Evolutionary conservation across 1,140 invertebrate genomes (phyloP).

Genomic region (Glossosoma conforme): DNA sequence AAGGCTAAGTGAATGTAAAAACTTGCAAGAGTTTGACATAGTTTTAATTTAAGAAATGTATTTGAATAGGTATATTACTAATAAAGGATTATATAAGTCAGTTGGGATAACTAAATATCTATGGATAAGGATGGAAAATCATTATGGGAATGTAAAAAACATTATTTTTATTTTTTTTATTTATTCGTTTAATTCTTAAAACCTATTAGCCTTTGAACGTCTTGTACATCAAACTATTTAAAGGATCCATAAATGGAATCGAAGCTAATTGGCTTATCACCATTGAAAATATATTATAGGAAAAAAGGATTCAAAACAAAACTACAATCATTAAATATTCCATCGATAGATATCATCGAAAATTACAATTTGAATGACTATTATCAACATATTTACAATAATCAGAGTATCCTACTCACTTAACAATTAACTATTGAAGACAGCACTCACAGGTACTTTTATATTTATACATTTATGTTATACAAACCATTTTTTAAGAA

Average conservation of each 20-base stretch:
- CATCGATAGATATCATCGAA: slow-evolving; percentile 22
- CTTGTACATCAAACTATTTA: slow-evolving; percentile 18
- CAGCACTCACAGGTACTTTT: slow-evolving; percentile 18
- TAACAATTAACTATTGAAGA: slow-evolving; percentile 13
- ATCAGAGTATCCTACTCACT: slow-evolving; percentile 13
- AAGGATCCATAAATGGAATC: slow-evolving; percentile 14
- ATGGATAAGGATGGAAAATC: no score
- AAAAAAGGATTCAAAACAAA: slow-evolving; percentile 20
- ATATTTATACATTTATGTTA: slow-evolving; percentile 22
- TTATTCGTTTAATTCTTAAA: slow-evolving; percentile 26
- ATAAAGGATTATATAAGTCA: no score
- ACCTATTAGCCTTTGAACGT: slow-evolving; percentile 27
- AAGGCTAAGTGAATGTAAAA: no score
- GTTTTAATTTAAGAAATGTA: no score
- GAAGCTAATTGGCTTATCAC: slow-evolving; percentile 18
- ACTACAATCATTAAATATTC: slow-evolving; percentile 21
- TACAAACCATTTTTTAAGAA: slow-evolving; percentile 8
- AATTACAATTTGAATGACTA: slow-evolving; percentile 23
- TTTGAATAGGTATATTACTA: no score
- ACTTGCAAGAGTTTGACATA: no score
- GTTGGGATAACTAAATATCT: no score
- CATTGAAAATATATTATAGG: slow-evolving; percentile 3
- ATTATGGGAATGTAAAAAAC: no score
- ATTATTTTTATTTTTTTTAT: slow-evolving; percentile 16
- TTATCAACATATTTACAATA: slow-evolving; percentile 28